Percentiles rank a stretch among this genome's conserved stretches.
Evolutionary conservation across 2,888 invertebrate genomes (phyloP).

Genomic region (Pyralis farinalis): DNA sequence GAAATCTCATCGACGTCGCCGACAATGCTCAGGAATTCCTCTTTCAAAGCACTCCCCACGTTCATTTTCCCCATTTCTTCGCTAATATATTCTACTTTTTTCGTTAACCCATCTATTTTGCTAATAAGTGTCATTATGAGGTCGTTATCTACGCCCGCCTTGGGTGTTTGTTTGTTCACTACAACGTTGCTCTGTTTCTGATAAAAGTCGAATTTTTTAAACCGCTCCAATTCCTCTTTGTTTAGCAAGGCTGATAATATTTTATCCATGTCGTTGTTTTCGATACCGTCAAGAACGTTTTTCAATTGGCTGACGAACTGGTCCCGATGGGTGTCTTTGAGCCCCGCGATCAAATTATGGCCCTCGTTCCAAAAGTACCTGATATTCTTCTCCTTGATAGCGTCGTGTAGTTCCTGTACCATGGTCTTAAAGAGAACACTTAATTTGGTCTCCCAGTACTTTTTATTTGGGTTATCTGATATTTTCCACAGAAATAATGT

Average conservation of each 20-base stretch:
- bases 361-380: slow-evolving; percentile 59
- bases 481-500: slow-evolving; percentile 74
- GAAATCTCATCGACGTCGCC: slow-evolving; percentile 2
- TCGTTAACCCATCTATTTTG: slow-evolving; percentile 14
- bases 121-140: slow-evolving; percentile 4
- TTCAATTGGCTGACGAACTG: slow-evolving; percentile 53
- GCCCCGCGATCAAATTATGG: slow-evolving; percentile 51
- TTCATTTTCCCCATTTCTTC: slow-evolving; percentile 4
- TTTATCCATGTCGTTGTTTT: slow-evolving; percentile 37
- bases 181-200: slow-evolving; percentile 23
- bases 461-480: slow-evolving; percentile 40
- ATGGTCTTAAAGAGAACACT: slow-evolving; percentile 49
- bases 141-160: slow-evolving; percentile 6
- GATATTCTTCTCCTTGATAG: slow-evolving; percentile 45
- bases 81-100: background rate
- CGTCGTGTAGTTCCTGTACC: slow-evolving; percentile 49
- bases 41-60: slow-evolving; percentile 2
- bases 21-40: slow-evolving; percentile 3
- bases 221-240: slow-evolving; percentile 40
- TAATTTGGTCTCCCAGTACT: slow-evolving; percentile 54
- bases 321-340: slow-evolving; percentile 43
- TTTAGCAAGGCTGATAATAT: slow-evolving; percentile 40
- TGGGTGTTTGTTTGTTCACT: slow-evolving; percentile 4
- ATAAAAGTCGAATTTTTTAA: slow-evolving; percentile 50
- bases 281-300: slow-evolving; percentile 53